These are phyloP conservation scores for Aethina tumida DNA, from an alignment of 1,140 invertebrate species.

Conservation along the genomic window DNA sequence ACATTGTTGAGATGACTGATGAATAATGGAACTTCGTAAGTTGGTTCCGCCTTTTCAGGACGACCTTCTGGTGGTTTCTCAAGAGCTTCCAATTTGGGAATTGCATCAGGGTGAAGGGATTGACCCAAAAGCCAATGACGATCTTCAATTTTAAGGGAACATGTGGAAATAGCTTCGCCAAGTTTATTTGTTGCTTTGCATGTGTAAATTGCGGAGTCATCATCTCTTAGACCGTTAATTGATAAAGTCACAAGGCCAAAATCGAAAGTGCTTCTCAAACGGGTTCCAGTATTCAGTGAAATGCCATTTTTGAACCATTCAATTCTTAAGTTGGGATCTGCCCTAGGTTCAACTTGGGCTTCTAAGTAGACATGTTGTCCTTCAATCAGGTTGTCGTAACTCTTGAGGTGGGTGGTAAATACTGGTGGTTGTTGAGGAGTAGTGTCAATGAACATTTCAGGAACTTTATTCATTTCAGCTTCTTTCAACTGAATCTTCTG, in stretches of 20 bases:
- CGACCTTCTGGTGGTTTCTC: conserved; percentile 63
- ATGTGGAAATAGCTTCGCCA: conserved; percentile 86
- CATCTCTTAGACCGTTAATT: conserved; percentile 72
- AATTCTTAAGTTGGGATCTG: conserved; percentile 83
- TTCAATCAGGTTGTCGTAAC: conserved; percentile 76
- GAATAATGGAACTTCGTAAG: conserved; percentile 78
- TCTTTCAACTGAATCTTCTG: conserved; percentile 82
- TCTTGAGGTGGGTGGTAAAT: conserved; percentile 83
- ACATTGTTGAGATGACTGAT: conserved; percentile 86
- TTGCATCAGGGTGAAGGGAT: conserved; percentile 82
- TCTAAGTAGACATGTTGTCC: conserved; percentile 87
- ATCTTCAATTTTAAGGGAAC: conserved; percentile 82
- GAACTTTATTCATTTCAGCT: conserved; percentile 79
- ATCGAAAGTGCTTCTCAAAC: conserved; percentile 82
- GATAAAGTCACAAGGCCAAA: conserved; percentile 90
- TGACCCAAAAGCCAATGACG: conserved; percentile 78
- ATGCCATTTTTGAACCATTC: conserved; percentile 92
- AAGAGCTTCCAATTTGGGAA: conserved; percentile 74
- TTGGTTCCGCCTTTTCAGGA: conserved; percentile 58
- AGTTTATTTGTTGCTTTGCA: conserved; percentile 84
- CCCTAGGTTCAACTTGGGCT: conserved; percentile 90
- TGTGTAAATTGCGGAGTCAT: conserved; percentile 90
- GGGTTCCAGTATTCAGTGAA: conserved; percentile 71
- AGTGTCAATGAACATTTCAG: conserved; percentile 72
- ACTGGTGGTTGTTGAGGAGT: conserved; percentile 78